phyloP scores from a whole-genome alignment of 2,113 vertebrate species.

The Triplophysa dalaica region DNA sequence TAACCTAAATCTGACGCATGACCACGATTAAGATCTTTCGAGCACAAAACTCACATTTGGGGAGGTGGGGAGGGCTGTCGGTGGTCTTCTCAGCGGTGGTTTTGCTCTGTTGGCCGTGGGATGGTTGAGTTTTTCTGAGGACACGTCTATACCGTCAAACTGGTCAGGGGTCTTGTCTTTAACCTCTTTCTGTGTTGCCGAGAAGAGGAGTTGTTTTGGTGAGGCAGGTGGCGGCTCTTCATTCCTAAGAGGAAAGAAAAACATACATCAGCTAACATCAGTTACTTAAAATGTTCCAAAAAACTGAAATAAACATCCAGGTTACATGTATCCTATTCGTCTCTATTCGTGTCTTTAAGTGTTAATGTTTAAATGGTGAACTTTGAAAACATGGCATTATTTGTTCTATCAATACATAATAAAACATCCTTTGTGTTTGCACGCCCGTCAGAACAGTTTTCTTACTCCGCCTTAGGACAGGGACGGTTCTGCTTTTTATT shows the following conservation, averaged over 20 bases:
- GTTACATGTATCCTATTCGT: no score
- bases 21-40: no score
- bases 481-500: constrained; percentile 51
- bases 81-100: constrained; percentile 74
- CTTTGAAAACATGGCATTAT: background rate
- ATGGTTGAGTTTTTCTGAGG: constrained; percentile 72
- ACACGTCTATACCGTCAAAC: constrained; percentile 70
- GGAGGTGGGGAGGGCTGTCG: constrained; percentile 52
- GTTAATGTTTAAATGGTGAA: no score
- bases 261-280: background rate
- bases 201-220: constrained; percentile 17
- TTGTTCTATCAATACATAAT: no score
- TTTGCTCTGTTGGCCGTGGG: constrained; percentile 77
- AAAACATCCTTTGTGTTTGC: background rate
- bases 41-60: constrained; percentile 48
- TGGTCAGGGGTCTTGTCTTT: constrained; percentile 59
- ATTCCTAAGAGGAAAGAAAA: constrained; percentile 47
- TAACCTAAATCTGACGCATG: background rate
- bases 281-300: background rate
- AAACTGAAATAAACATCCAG: background rate
- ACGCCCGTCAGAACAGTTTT: background rate
- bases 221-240: constrained; percentile 51
- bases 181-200: constrained; percentile 54
- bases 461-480: constrained; percentile 33
- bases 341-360: no score